Evolutionary conservation across 2,797 vertebrate genomes (phyloP).

Genomic region (Crenichthys baileyi): DNA sequence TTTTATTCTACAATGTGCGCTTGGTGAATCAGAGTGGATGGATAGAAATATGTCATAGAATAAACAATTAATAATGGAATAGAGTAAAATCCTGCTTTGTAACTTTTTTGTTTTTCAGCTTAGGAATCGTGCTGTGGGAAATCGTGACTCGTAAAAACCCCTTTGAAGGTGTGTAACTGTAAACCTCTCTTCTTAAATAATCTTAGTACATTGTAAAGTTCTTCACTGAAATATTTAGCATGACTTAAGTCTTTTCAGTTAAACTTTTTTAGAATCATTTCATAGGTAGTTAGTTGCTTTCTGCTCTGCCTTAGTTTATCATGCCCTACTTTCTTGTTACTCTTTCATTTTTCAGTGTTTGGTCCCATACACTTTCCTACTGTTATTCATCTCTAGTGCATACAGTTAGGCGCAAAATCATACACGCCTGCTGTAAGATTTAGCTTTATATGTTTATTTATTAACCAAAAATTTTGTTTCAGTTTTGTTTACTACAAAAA

Average conservation of each 20-base stretch:
- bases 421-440: neutral
- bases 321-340: too few relatives aligned
- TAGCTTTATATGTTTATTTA: neutral
- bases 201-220: neutral
- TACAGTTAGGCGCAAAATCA: too few relatives aligned
- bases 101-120: conserved; percentile 73
- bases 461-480: neutral
- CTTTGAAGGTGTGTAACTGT: conserved; percentile 81
- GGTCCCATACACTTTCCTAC: too few relatives aligned
- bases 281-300: neutral
- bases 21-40: neutral
- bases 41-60: neutral
- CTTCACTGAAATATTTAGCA: neutral
- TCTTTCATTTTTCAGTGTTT: neutral
- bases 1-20: neutral
- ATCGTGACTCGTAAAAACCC: conserved; percentile 82
- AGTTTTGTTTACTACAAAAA: neutral
- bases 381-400: too few relatives aligned
- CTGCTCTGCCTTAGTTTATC: neutral
- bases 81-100: neutral
- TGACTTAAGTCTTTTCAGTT: neutral
- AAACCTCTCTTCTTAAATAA: neutral
- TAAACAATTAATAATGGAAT: neutral
- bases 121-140: conserved; percentile 92
- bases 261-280: neutral